Conservation (phyloP, 2,888 invertebrate species). For the Thyatira batis region DNA sequence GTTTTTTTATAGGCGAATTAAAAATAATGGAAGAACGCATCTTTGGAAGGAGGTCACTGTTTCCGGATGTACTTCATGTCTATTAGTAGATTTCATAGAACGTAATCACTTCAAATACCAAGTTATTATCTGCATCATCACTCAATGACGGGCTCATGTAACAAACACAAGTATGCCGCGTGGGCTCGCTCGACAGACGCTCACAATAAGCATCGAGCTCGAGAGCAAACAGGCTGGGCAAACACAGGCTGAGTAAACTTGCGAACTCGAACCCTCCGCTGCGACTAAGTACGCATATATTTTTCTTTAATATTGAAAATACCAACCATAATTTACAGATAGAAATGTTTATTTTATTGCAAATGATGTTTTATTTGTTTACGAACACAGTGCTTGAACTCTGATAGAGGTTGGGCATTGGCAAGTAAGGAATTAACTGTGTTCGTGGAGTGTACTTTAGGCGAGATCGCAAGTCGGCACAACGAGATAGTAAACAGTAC, state of each 20-base stretch:
- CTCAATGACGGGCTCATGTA: constrained; percentile 34
- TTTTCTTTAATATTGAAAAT: constrained; percentile 13
- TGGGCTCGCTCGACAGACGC: constrained; percentile 28
- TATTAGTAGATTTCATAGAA: not conserved
- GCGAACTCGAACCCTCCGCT: constrained; percentile 41
- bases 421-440: not conserved
- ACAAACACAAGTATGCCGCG: constrained; percentile 45
- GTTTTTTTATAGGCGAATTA: not conserved
- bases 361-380: not conserved
- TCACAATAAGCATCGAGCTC: constrained; percentile 61
- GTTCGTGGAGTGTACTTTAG: constrained; percentile 6
- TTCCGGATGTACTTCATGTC: constrained; percentile 3
- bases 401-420: not conserved
- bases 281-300: constrained; percentile 26
- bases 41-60: not conserved
- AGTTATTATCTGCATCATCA: no score
- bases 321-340: constrained; percentile 19
- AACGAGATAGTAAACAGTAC: constrained; percentile 62
- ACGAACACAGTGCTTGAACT: not conserved
- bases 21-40: not conserved
- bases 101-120: not conserved
- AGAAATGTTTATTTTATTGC: not conserved
- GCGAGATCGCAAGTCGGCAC: constrained; percentile 23
- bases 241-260: constrained; percentile 57
- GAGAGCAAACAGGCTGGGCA: constrained; percentile 52